Conservation (phyloP, 2,888 invertebrate genomes). For the Mellilla xanthometata region DNA sequence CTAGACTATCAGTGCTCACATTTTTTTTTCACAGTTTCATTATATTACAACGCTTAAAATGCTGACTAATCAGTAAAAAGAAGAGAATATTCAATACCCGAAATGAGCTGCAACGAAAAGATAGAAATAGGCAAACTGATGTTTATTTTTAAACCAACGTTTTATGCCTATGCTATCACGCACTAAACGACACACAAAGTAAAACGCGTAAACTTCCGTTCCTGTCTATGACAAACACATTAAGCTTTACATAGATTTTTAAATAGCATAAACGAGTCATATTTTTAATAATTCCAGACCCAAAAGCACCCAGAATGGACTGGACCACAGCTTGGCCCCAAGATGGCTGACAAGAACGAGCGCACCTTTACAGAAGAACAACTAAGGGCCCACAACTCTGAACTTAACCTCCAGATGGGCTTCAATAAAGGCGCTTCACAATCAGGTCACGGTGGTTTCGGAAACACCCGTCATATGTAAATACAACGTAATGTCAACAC, state of each 20-base stretch:
- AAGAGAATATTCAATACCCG: too few species aligned
- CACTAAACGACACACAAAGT: too few species aligned
- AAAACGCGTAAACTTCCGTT: too few species aligned
- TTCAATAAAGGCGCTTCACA: slow-evolving; percentile 97
- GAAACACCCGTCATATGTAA: slow-evolving; percentile 97
- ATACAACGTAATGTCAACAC: slow-evolving; percentile 22
- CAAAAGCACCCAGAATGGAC: slow-evolving; percentile 96
- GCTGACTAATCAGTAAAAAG: too few species aligned
- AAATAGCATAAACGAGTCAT: too few species aligned
- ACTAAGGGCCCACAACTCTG: slow-evolving; percentile 93
- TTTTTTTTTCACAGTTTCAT: background rate
- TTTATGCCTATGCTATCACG: too few species aligned
- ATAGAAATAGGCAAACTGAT: too few species aligned
- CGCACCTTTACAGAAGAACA: slow-evolving; percentile 96
- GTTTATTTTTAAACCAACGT: too few species aligned
- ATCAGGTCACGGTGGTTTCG: slow-evolving; percentile 94
- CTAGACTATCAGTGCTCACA: too few species aligned
- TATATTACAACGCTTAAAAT: background rate
- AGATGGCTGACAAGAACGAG: slow-evolving; percentile 97
- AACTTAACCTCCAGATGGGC: slow-evolving; percentile 96
- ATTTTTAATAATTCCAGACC: slow-evolving; percentile 81
- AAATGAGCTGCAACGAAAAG: too few species aligned
- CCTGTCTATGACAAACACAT: too few species aligned
- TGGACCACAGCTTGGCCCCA: slow-evolving; percentile 96
- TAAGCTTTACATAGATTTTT: too few species aligned